Base-by-base conservation (phyloP, 1,140 invertebrate genomes). In the Melitaea cinxia region DNA sequence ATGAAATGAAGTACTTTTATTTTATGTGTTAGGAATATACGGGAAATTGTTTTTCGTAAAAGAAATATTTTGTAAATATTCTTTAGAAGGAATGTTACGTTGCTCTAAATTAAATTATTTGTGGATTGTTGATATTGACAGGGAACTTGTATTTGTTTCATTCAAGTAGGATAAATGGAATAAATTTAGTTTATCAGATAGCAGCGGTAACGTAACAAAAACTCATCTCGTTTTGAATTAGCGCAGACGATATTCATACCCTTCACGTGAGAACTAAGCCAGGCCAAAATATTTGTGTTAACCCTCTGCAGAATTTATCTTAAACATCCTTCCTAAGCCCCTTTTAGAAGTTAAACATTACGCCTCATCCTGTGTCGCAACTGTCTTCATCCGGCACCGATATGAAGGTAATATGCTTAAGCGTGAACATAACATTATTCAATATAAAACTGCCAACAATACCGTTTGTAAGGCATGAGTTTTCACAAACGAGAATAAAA, bases 401-500 rank as follows among this genome's bases (percentile, higher is more conserved):
- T 24, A 24, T 15, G 35, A 37, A 19, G 53, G 53, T 37, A 56
- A 56, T 56, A 39, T 56, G 53, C 35, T n/a, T 17, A 42, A 56
- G 53, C 35, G 53, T 56, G 53, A 56, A 56, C 53, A 56, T 42
- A 56, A 56, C 53, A 56, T 56, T 56, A 56, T 56, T 56, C 39
- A 59, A 59, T 59, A 59, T 59, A 59, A 59, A 45, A 59, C 33
- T 49, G 37, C 21, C 30, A 17, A 49, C 19, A 28, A 33, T 26
- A 35, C 28, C 42, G 24, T 47, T 58, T 58, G 47, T 12, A 59
- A 14, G 57, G 33, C 28, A 59, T 28, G 53, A 45, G 17, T 19
- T 19, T 14, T 15, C n/a, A 19, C 39, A 19, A 10, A 9, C 15
- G 1, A 19, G 19, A 19, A 45, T 45, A 6, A 17, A 9, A 17